Evolutionary conservation across 2,888 invertebrate genomes (phyloP).

Genomic region (Philopedon plagiatum): DNA sequence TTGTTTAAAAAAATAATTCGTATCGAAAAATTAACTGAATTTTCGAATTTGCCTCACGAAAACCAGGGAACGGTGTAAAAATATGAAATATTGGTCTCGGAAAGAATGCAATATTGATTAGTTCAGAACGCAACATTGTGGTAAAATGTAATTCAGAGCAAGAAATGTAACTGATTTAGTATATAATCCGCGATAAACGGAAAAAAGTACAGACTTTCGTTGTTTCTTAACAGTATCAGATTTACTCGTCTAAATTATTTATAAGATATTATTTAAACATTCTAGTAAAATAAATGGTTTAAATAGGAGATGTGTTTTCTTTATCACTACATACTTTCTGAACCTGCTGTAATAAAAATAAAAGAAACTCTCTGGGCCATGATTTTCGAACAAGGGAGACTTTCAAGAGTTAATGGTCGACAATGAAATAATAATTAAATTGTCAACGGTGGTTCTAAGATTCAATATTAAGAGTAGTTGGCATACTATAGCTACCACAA

Average conservation of each 20-base stretch:
- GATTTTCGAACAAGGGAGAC: too few species aligned
- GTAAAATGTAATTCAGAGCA: not conserved
- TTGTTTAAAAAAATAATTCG: too few species aligned
- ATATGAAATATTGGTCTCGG: slow-evolving; percentile 21
- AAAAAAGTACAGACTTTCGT: slow-evolving; percentile 38
- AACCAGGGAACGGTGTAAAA: slow-evolving; percentile 28
- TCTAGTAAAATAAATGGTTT: slow-evolving; percentile 65
- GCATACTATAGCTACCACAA: too few species aligned
- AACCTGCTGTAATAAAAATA: not conserved
- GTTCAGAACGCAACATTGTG: slow-evolving; percentile 2
- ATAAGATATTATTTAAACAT: slow-evolving; percentile 58
- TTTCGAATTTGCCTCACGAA: slow-evolving; percentile 7
- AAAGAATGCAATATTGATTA: slow-evolving; percentile 26
- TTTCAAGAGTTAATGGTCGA: too few species aligned
- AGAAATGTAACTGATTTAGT: slow-evolving; percentile 4
- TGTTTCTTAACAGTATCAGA: slow-evolving; percentile 53
- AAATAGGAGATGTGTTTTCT: slow-evolving; percentile 53
- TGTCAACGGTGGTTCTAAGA: too few species aligned
- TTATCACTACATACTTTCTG: not conserved
- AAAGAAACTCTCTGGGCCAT: too few species aligned
- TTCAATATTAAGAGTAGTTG: too few species aligned
- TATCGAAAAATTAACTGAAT: too few species aligned
- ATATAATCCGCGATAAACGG: slow-evolving; percentile 18
- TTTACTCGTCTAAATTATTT: slow-evolving; percentile 53
- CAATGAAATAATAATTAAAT: too few species aligned